Conservation (phyloP, 2,888 invertebrate genomes). For the Colostygia pectinataria region DNA sequence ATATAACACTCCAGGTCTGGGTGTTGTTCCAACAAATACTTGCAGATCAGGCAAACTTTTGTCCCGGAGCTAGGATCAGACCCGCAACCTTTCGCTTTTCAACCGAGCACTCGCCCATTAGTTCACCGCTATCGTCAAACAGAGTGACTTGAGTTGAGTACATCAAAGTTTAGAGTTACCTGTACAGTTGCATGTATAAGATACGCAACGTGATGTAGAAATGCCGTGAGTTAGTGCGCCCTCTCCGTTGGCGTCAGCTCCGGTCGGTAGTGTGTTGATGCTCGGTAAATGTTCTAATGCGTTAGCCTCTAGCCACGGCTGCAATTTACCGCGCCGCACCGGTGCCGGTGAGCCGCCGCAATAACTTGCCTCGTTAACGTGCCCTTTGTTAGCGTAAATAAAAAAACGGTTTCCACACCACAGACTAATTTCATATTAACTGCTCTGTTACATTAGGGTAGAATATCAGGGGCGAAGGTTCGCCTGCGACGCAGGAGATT, state of each 20-base stretch:
- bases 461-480: too few relatives aligned
- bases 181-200: slow-evolving; percentile 93
- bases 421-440: slow-evolving; percentile 69
- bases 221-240: slow-evolving; percentile 94
- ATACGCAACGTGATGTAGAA: slow-evolving; percentile 95
- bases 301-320: slow-evolving; percentile 30
- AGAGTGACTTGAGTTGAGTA: too few relatives aligned
- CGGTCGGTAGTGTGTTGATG: slow-evolving; percentile 96
- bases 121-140: too few relatives aligned
- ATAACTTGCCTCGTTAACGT: slow-evolving; percentile 69
- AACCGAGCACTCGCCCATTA: too few relatives aligned
- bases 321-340: slow-evolving; percentile 59
- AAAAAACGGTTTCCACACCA: slow-evolving; percentile 59
- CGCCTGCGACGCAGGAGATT: too few relatives aligned
- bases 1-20: too few relatives aligned
- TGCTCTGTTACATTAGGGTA: too few relatives aligned
- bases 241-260: slow-evolving; percentile 96
- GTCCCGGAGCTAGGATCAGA: too few relatives aligned
- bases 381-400: slow-evolving; percentile 73
- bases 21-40: too few relatives aligned
- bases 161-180: slow-evolving; percentile 78
- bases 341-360: slow-evolving; percentile 55
- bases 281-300: too few relatives aligned
- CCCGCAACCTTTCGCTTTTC: too few relatives aligned
- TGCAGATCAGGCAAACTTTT: too few relatives aligned